A percentile compares a stretch with the other conserved stretches of the same genome.
Evolutionary conservation across 1,140 invertebrate species (phyloP).

Genomic region (Anastrepha ludens): DNA sequence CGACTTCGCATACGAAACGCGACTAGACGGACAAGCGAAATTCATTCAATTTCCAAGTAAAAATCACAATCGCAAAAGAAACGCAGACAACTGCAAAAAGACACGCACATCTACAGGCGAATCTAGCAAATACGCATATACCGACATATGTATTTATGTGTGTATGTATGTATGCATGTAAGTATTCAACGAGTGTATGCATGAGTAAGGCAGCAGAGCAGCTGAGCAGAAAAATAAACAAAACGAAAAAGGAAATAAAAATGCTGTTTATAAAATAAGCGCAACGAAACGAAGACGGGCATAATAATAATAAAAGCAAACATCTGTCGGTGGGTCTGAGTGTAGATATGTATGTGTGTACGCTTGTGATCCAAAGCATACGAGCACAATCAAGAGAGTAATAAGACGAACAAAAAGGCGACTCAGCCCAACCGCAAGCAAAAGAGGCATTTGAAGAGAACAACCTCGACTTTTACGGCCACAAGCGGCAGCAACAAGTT

Average conservation of each 20-base stretch:
- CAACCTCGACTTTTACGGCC: conserved; percentile 55
- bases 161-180: background rate
- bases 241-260: background rate
- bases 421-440: background rate
- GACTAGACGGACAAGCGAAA: conserved; percentile 72
- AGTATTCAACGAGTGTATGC: background rate
- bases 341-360: background rate
- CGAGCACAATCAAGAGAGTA: background rate
- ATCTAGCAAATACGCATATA: too few species aligned
- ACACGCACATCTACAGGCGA: conserved; percentile 28
- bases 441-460: background rate
- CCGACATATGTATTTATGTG: background rate
- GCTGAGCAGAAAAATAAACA: conserved; percentile 36
- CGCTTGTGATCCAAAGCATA: background rate
- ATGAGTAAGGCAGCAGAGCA: conserved; percentile 27
- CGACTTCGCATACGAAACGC: conserved; percentile 65
- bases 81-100: conserved; percentile 31
- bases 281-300: conserved; percentile 15
- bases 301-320: conserved; percentile 53
- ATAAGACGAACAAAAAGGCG: background rate
- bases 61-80: conserved; percentile 54
- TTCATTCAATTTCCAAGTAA: conserved; percentile 70
- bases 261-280: conserved; percentile 20
- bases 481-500: conserved; percentile 52
- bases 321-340: background rate